A percentile compares a stretch with the other conserved stretches of the same genome.
These are phyloP conservation scores for Diarsia dahlii DNA, from an alignment of 2,888 invertebrate species.

Conservation along the genomic window DNA sequence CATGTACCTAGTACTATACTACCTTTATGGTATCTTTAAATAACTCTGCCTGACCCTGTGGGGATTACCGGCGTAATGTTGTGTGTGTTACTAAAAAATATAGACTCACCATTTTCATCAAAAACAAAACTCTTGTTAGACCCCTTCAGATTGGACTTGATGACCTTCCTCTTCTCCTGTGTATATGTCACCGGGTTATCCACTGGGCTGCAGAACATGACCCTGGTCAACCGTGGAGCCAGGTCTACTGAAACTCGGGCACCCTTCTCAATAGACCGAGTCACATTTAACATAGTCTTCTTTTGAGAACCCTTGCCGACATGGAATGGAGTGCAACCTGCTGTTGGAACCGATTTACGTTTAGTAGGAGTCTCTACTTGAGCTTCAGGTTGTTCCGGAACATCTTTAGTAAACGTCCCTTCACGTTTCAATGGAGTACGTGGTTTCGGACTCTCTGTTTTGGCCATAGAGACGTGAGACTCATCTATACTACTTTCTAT, in stretches of 20 bases:
- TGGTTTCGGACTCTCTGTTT: slow-evolving; percentile 36
- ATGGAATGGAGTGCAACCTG: slow-evolving; percentile 84
- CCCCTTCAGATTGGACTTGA: slow-evolving; percentile 88
- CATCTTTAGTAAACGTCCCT: slow-evolving; percentile 86
- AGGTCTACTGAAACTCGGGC: slow-evolving; percentile 67
- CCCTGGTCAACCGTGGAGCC: slow-evolving; percentile 75
- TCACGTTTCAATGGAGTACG: slow-evolving; percentile 80
- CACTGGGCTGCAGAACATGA: slow-evolving; percentile 87
- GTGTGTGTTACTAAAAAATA: not conserved
- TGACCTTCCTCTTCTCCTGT: slow-evolving; percentile 81
- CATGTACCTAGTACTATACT: not conserved
- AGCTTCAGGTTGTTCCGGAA: slow-evolving; percentile 62
- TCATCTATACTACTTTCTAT: slow-evolving; percentile 85
- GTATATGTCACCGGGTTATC: slow-evolving; percentile 74
- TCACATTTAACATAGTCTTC: slow-evolving; percentile 78
- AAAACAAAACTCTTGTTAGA: slow-evolving; percentile 88
- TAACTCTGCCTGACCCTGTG: not conserved
- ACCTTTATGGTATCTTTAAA: not conserved
- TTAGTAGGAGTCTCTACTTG: slow-evolving; percentile 73
- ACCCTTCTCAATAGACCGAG: slow-evolving; percentile 83
- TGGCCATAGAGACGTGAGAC: slow-evolving; percentile 60
- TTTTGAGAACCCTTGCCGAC: slow-evolving; percentile 71
- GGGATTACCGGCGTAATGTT: not conserved
- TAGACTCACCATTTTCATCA: slow-evolving; percentile 81
- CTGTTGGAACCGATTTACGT: slow-evolving; percentile 73